phyloP scores from a whole-genome alignment of 2,888 invertebrate species.

The Rhimphoctona megacephalus region DNA sequence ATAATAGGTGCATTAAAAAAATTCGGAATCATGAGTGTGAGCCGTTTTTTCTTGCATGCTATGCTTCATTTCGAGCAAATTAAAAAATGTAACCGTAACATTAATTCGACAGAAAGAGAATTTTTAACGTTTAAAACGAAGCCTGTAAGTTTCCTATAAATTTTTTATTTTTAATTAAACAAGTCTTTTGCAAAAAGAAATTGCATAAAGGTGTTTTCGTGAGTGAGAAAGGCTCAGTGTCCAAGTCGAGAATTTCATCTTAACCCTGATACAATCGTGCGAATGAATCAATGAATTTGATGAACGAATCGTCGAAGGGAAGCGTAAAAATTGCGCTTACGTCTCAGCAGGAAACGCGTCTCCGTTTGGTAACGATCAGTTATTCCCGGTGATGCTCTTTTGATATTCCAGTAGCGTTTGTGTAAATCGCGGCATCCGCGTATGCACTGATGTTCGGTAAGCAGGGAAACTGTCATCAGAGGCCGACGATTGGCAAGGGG shows the following conservation, averaged over 20 bases:
- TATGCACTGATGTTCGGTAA: slow-evolving; percentile 34
- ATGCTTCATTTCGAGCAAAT: too few relatives aligned
- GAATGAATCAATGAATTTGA: slow-evolving; percentile 52
- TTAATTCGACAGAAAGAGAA: too few relatives aligned
- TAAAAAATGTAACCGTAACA: too few relatives aligned
- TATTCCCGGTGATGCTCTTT: slow-evolving; percentile 61
- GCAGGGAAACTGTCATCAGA: slow-evolving; percentile 21
- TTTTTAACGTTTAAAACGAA: too few relatives aligned
- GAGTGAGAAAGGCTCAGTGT: not conserved
- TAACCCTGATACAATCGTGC: not conserved
- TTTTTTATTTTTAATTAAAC: too few relatives aligned
- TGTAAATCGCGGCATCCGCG: slow-evolving; percentile 34
- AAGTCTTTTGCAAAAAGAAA: too few relatives aligned
- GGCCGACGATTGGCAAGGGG: not conserved
- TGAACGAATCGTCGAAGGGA: slow-evolving; percentile 34
- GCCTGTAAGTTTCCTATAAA: too few relatives aligned
- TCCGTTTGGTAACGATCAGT: slow-evolving; percentile 62
- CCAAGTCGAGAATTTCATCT: not conserved
- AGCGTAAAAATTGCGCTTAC: slow-evolving; percentile 53
- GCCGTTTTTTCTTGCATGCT: too few relatives aligned
- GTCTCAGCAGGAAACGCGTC: slow-evolving; percentile 62
- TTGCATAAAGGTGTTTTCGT: too few relatives aligned
- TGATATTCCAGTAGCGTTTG: slow-evolving; percentile 60
- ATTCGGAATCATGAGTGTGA: too few relatives aligned
- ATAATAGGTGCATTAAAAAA: too few relatives aligned